Base-by-base conservation (phyloP, 1,140 invertebrate species). In the Anastrepha obliqua region DNA sequence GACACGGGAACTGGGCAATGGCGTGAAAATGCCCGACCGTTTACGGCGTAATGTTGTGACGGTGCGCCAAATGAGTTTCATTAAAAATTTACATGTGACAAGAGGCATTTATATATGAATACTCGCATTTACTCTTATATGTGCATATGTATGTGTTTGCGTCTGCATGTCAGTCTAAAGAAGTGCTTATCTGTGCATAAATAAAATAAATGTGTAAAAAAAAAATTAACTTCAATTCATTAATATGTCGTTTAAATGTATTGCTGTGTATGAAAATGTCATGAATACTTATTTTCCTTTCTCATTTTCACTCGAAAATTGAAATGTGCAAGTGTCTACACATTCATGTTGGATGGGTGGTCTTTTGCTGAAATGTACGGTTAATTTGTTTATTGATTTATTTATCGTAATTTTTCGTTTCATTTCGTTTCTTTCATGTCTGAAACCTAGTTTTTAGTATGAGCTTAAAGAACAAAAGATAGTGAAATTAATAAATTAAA, bases 61-160 rank as follows among this genome's bases (percentile, higher is more conserved):
- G 7, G 6, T 20, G 2, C 47, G 20, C 13, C 74, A 81, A 81
- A 81, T 81, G 74, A 81, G 74, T 55, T 81, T 81, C 47, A 81
- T 81, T 81, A 81, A 81, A 81, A 81, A 81, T 81, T 51, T 81
- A 74, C 44, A 74, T 47, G 42, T 17, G 70, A n/a, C 13, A 62
- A 62, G 15, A 74, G 42, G 3, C 5, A 74, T 8, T 20, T 55
- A 47, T 51, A 55, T 8, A 81, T 55, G 6, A 20, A 29, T 70
- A n/a, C 5, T 44, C 44, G 0, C 13, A 17, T 9, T 0, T 67
- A 67, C 3, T 17, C 6, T n/a, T n/a, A 64, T 20, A 64, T n/a
- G 17, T 20, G n/a, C 51, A 8, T 55, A 55, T 55, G 51, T 55
- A 8, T 11, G 51, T 1, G 1, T 55, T 11, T 11, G 0, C 11